Percentiles rank a stretch among this genome's conserved stretches.
Conservation (phyloP, 2,113 vertebrate genomes). For the Notechis scutatus region DNA sequence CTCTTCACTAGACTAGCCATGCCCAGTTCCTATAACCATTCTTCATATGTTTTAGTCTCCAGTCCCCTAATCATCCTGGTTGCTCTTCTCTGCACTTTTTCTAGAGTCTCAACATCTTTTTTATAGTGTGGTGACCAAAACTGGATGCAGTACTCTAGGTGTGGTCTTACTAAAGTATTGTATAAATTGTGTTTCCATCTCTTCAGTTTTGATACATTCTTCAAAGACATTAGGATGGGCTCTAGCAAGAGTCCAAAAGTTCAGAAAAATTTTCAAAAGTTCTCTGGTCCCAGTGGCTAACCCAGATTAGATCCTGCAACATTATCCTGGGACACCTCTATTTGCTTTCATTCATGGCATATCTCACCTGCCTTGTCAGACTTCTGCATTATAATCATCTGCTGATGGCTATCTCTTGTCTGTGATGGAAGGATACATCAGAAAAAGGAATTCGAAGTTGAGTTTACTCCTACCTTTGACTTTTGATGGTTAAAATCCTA, state of each 20-base stretch:
- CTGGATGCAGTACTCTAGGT: too few species aligned
- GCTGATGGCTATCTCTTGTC: not conserved
- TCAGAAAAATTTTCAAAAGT: not conserved
- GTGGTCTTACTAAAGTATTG: not conserved
- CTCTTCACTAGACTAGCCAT: too few species aligned
- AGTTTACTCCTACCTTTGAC: not conserved
- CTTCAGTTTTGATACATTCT: not conserved
- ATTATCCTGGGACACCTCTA: not conserved
- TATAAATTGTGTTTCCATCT: not conserved
- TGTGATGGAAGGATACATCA: not conserved
- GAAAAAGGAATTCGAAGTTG: not conserved
- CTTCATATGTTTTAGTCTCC: too few species aligned
- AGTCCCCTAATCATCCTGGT: too few species aligned
- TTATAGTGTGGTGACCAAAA: too few species aligned
- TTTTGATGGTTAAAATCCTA: not conserved
- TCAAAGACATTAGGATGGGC: not conserved
- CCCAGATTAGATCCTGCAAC: not conserved
- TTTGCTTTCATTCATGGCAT: not conserved
- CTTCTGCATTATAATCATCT: not conserved
- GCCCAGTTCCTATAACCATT: too few species aligned
- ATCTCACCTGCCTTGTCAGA: not conserved
- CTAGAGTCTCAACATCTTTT: too few species aligned
- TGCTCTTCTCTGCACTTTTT: too few species aligned
- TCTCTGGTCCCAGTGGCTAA: not conserved
- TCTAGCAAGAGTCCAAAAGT: not conserved